Conservation (phyloP, 2,797 vertebrate species). For the Alectoris magna region DNA sequence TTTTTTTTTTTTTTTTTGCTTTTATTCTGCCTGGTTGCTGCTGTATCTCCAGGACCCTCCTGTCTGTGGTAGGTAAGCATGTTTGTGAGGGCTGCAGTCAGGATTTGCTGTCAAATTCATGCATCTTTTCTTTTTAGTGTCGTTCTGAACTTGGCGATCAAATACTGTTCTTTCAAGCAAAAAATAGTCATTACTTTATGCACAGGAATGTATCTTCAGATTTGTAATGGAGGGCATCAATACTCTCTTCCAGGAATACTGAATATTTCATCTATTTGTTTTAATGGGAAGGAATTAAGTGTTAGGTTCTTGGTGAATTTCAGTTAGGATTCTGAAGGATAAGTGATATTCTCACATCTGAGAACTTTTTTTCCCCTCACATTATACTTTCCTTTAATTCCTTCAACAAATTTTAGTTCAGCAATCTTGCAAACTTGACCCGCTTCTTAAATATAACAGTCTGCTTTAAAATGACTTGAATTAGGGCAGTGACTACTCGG, state of each 20-base stretch:
- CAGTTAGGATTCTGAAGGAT: background rate
- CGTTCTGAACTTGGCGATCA: constrained; percentile 25
- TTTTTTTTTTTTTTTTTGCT: background rate
- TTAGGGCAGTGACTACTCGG: background rate
- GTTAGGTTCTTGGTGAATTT: background rate
- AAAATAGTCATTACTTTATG: background rate
- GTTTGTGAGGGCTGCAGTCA: constrained; percentile 25
- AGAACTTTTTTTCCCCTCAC: background rate
- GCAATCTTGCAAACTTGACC: background rate
- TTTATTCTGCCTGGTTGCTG: constrained; percentile 6
- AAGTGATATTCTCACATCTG: background rate
- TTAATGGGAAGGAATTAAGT: background rate
- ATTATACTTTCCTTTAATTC: background rate
- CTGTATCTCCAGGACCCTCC: background rate
- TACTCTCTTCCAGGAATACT: background rate
- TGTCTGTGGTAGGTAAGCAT: background rate
- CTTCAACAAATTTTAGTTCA: background rate
- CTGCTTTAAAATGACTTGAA: background rate
- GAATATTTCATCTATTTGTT: background rate
- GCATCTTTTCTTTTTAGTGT: background rate
- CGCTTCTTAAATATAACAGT: background rate
- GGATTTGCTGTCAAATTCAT: constrained; percentile 21
- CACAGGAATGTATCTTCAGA: background rate
- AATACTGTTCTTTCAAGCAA: constrained; percentile 7
- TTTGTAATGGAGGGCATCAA: background rate